Evolutionary conservation across 2,113 vertebrate species (phyloP).

Genomic region (Zapornia atra): DNA sequence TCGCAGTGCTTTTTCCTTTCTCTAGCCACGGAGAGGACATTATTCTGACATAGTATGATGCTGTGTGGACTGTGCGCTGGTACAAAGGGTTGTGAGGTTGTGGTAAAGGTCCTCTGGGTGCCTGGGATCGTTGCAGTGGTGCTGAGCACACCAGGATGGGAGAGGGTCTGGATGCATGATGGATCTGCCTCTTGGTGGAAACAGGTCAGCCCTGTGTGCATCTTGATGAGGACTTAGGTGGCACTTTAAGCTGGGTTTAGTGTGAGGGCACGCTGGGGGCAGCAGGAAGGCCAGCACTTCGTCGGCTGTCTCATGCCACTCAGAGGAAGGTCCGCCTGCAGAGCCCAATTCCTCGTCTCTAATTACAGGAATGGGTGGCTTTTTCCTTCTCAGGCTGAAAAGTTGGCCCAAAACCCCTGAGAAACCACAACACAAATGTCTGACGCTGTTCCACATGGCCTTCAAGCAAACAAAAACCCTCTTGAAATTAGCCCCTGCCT

Average conservation of each 20-base stretch:
- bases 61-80: not conserved
- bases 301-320: accelerated
- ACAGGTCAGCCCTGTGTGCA: accelerated
- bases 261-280: accelerated
- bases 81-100: not conserved
- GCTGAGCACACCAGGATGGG: accelerated
- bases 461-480: not conserved
- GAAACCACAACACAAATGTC: slow-evolving; percentile 46
- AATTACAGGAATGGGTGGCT: slow-evolving; percentile 55
- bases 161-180: accelerated
- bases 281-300: not conserved
- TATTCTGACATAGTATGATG: not conserved
- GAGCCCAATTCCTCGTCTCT: not conserved
- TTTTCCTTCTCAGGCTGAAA: slow-evolving; percentile 56
- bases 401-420: slow-evolving; percentile 35
- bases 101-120: not conserved
- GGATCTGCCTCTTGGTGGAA: not conserved
- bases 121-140: accelerated
- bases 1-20: not conserved
- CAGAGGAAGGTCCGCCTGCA: not conserved
- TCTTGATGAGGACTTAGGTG: not conserved
- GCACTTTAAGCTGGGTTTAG: not conserved
- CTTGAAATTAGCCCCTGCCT: slow-evolving; percentile 32
- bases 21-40: accelerated
- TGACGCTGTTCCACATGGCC: slow-evolving; percentile 24